These are phyloP conservation scores for Cheilosia variabilis DNA, from an alignment of 2,888 invertebrate genomes.

Conservation along the genomic window DNA sequence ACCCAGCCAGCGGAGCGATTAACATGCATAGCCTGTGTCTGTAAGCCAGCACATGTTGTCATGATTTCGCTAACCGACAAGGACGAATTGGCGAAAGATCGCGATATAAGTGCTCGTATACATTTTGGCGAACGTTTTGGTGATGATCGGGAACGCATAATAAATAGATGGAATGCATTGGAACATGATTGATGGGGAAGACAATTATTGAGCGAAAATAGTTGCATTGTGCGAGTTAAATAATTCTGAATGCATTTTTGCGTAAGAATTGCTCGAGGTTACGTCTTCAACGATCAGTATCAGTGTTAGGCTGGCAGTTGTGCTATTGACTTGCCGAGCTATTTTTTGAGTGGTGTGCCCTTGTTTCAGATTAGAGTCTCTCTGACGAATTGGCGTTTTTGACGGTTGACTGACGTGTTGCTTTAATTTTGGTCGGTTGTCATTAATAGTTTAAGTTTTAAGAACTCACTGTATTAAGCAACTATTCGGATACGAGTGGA, in stretches of 20 bases:
- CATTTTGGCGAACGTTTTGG: conserved; percentile 62
- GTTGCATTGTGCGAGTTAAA: conserved; percentile 47
- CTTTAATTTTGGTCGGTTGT: too few species aligned
- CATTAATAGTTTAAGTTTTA: too few species aligned
- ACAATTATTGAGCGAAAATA: conserved; percentile 35
- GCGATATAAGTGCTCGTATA: conserved; percentile 54
- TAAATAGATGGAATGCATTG: conserved; percentile 62
- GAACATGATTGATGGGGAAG: conserved; percentile 57
- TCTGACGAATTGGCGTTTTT: not conserved
- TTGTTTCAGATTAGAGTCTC: not conserved
- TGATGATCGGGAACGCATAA: conserved; percentile 64
- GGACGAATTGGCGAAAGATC: conserved; percentile 69
- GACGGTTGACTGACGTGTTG: not conserved
- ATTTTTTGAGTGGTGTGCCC: not conserved
- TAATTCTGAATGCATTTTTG: conserved; percentile 51
- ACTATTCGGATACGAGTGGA: too few species aligned
- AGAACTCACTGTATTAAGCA: too few species aligned
- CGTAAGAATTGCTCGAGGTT: conserved; percentile 29
- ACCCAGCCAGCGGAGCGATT: conserved; percentile 38
- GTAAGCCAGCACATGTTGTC: conserved; percentile 59
- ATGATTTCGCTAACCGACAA: conserved; percentile 67
- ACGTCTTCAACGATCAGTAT: conserved; percentile 42
- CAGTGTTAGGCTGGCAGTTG: conserved; percentile 1
- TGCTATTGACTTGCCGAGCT: conserved; percentile 6
- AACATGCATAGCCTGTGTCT: conserved; percentile 50